Evolutionary conservation across 2,113 vertebrate genomes (phyloP), one percentile per base, ranked within the genome.

Genomic region (Dipodomys stephensi): DNA sequence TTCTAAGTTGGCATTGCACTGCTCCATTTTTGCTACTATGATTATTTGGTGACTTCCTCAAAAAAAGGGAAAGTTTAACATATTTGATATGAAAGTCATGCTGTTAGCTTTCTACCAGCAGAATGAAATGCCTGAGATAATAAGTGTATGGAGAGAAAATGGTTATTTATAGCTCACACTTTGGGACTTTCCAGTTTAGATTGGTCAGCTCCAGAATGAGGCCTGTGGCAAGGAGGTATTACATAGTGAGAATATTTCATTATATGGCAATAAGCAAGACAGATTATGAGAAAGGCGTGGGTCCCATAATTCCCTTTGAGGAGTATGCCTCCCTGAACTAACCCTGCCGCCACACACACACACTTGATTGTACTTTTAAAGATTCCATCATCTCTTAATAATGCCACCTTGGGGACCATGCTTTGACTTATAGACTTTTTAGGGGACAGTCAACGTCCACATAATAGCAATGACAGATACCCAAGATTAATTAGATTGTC

Each of bases 1-100:
- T 0, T 0, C 16, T 3, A 3, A 30, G 28, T 27, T 22, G 65
- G 30, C 35, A 57, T 3, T 13, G 74, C 53, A 57, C 53, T 18
- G 28, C 16, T 11, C 8, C 1, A 16, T 35, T 9, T 62, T 6
- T 3, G 27, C 22, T 65, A 49, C 44, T n/a, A 3, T n/a, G 28
- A 19, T 44, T 76, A 67, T 78, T 72, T 69, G 68, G 22, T 73
- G 44, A 78, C 28, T 78, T 53, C 2, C 4, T 32, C 27, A 72
- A 78, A 7, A 49, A 11, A 30, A n/a, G 15, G 28, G 6, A 85
- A 1, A 6, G 23, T 13, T 81, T 76, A 64, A 35, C 7, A 2
- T n/a, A 15, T 87, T 79, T 62, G 28, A 15, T 62, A 32, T 46
- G 27, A 74, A 74, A 3, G 11, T 62, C 23, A 78, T 23, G 69